Evolutionary conservation across 2,888 invertebrate genomes (phyloP).

Genomic region (Criorhina ranunculi): DNA sequence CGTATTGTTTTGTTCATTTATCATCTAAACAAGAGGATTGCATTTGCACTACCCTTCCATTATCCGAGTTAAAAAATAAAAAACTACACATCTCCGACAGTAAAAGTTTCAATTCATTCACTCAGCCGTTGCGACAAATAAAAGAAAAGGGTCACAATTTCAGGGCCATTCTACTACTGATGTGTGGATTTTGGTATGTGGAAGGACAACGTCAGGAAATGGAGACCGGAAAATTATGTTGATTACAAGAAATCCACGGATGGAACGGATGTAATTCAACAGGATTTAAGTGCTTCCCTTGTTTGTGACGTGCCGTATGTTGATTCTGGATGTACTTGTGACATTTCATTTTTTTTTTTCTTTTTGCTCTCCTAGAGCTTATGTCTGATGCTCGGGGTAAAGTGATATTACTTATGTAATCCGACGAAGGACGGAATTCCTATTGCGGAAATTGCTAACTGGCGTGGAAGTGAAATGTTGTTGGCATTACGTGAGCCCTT

Average conservation of each 20-base stretch:
- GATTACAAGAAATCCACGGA: conserved; percentile 55
- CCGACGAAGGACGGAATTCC: conserved; percentile 5
- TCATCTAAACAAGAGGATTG: conserved; percentile 40
- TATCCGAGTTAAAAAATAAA: conserved; percentile 4
- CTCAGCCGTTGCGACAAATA: conserved; percentile 3
- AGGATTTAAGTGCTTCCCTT: conserved; percentile 60
- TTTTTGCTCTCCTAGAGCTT: neutral
- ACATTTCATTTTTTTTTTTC: neutral
- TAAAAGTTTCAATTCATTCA: conserved; percentile 43
- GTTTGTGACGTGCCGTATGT: conserved; percentile 43
- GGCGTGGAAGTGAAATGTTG: conserved; percentile 31
- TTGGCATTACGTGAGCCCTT: conserved; percentile 4
- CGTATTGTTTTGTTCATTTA: conserved; percentile 30
- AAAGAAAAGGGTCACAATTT: conserved; percentile 1
- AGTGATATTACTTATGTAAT: conserved; percentile 41
- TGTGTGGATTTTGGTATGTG: conserved; percentile 21
- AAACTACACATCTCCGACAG: conserved; percentile 7
- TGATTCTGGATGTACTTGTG: conserved; percentile 15
- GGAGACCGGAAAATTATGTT: conserved; percentile 54
- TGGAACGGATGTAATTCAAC: conserved; percentile 59
- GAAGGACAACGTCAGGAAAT: conserved; percentile 42
- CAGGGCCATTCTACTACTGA: conserved; percentile 16
- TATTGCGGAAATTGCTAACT: conserved; percentile 39
- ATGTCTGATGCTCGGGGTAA: conserved; percentile 16
- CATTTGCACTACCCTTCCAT: conserved; percentile 16